Evolutionary conservation across 2,888 invertebrate genomes (phyloP).

Genomic region (Hyalella azteca): DNA sequence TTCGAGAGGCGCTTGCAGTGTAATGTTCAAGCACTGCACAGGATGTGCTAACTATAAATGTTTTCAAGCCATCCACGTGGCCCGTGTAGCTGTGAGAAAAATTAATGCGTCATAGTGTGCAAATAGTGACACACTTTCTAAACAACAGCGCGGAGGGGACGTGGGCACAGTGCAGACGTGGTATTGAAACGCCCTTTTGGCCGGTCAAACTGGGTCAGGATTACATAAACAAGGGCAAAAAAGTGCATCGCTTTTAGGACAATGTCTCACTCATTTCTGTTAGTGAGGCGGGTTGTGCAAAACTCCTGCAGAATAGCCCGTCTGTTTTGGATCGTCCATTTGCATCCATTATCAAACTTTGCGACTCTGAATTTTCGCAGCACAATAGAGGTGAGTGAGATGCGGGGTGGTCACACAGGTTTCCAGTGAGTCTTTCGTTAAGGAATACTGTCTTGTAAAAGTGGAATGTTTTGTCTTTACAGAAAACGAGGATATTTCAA

Average conservation of each 20-base stretch:
- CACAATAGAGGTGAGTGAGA: conserved; percentile 4
- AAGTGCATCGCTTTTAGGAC: too few relatives aligned
- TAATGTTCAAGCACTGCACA: conserved; percentile 3
- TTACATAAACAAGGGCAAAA: too few relatives aligned
- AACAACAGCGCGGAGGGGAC: too few relatives aligned
- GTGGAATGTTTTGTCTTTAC: neutral
- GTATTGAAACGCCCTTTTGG: too few relatives aligned
- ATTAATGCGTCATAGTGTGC: too few relatives aligned
- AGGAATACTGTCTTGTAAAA: neutral
- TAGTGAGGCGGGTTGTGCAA: neutral
- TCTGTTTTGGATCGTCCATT: conserved; percentile 33
- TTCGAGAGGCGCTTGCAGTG: conserved; percentile 12
- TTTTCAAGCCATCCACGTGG: neutral
- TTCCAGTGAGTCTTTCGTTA: neutral
- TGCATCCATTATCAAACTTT: conserved; percentile 31
- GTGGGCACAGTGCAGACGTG: too few relatives aligned
- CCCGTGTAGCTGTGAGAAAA: neutral
- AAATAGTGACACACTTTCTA: too few relatives aligned
- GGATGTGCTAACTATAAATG: neutral
- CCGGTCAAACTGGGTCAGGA: too few relatives aligned
- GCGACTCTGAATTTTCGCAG: neutral
- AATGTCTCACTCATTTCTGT: too few relatives aligned
- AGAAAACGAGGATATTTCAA: too few relatives aligned
- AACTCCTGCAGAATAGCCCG: conserved; percentile 7
- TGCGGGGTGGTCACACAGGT: neutral